These are phyloP conservation scores for Myotis brandtii DNA, from an alignment of 2,113 vertebrate species.

Conservation along the genomic window DNA sequence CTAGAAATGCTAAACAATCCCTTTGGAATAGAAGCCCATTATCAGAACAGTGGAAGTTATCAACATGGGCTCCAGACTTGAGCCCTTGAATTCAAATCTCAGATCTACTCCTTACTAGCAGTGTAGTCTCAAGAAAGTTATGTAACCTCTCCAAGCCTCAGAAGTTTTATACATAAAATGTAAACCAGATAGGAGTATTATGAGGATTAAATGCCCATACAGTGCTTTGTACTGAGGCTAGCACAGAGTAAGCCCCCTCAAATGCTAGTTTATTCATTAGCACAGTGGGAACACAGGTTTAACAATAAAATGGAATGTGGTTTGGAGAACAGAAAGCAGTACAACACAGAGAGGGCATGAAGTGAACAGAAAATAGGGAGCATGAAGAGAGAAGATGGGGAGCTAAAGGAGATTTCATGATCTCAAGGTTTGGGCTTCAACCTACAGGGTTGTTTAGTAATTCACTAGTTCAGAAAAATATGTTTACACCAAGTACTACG, in stretches of 20 bases:
- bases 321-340: background rate
- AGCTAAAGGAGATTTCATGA: background rate
- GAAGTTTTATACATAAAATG: background rate
- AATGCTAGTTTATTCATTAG: background rate
- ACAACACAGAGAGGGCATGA: background rate
- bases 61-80: background rate
- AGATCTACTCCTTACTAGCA: background rate
- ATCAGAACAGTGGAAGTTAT: background rate
- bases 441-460: background rate
- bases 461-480: background rate
- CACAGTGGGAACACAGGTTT: background rate
- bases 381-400: background rate
- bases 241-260: background rate
- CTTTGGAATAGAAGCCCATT: background rate
- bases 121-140: background rate
- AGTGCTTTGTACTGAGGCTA: background rate
- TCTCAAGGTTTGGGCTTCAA: background rate
- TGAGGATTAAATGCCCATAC: background rate
- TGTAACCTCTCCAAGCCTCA: background rate
- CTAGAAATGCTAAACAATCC: background rate
- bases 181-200: background rate
- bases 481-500: background rate
- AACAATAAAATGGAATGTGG: background rate
- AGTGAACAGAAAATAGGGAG: background rate
- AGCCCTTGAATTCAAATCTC: background rate